Evolutionary conservation across 2,797 vertebrate genomes (phyloP).

Genomic region (Odontamblyopus rebecca): DNA sequence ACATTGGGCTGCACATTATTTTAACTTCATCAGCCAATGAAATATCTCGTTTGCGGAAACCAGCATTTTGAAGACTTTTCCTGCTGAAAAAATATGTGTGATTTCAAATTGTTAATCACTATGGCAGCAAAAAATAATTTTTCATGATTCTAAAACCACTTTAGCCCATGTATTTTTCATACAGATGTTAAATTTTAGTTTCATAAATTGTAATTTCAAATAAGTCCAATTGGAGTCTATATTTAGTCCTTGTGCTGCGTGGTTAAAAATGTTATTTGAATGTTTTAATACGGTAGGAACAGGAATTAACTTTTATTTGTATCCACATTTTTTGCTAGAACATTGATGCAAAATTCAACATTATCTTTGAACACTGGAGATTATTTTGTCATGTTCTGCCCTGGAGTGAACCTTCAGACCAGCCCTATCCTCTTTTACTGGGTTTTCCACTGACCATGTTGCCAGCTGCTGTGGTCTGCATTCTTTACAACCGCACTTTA

Average conservation of each 20-base stretch:
- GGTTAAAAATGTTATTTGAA: background rate
- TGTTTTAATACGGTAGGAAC: background rate
- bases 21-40: no score
- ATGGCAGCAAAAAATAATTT: no score
- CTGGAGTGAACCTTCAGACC: slow-evolving; percentile 12
- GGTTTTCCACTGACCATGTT: slow-evolving; percentile 4
- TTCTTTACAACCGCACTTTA: slow-evolving; percentile 25
- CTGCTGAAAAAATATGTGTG: no score
- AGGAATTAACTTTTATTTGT: no score
- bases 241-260: background rate
- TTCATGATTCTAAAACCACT: background rate
- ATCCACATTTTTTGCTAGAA: no score
- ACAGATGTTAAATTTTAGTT: background rate
- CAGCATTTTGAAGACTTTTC: no score
- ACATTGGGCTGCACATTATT: no score
- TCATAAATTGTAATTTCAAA: background rate
- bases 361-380: background rate
- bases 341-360: no score
- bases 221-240: background rate
- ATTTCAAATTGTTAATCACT: no score
- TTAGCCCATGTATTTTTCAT: background rate
- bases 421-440: slow-evolving; percentile 28
- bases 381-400: background rate
- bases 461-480: slow-evolving; percentile 10
- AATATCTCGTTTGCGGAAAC: no score